Conservation (phyloP, 2,113 vertebrate genomes). For the Callochromis pleurospilus region DNA sequence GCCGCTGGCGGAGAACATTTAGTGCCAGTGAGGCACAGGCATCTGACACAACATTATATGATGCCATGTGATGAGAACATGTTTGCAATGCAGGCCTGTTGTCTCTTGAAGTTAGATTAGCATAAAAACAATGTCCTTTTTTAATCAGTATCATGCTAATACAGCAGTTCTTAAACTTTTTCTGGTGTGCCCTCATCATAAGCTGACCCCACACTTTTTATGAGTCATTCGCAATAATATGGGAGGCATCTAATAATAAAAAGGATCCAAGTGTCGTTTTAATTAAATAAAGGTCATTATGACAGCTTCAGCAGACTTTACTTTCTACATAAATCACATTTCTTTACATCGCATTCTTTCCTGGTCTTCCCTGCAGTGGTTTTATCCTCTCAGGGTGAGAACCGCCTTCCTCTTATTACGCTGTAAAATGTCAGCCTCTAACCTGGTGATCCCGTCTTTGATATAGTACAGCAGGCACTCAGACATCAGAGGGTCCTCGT, state of each 20-base stretch:
- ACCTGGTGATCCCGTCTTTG: conserved; percentile 95
- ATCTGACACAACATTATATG: not conserved
- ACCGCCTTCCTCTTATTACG: not conserved
- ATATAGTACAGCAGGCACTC: conserved; percentile 98
- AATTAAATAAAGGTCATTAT: not conserved
- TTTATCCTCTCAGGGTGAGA: not conserved
- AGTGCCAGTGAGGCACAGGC: not conserved
- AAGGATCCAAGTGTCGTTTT: not conserved
- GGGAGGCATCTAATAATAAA: not conserved
- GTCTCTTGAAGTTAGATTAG: not conserved
- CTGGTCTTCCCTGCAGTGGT: not conserved
- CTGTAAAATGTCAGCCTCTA: not conserved
- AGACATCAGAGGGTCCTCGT: conserved; percentile 96
- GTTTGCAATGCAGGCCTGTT: not conserved
- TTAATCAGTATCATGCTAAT: not conserved
- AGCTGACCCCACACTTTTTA: not conserved
- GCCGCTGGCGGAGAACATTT: not conserved
- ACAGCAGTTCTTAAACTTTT: not conserved
- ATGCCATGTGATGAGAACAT: not conserved
- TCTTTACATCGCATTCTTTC: not conserved
- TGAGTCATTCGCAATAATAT: not conserved
- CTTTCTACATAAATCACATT: not conserved
- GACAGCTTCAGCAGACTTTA: not conserved
- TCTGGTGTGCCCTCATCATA: not conserved
- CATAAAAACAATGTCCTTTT: not conserved